phyloP scores from a whole-genome alignment of 2,113 vertebrate species.

The Daboia siamensis region DNA sequence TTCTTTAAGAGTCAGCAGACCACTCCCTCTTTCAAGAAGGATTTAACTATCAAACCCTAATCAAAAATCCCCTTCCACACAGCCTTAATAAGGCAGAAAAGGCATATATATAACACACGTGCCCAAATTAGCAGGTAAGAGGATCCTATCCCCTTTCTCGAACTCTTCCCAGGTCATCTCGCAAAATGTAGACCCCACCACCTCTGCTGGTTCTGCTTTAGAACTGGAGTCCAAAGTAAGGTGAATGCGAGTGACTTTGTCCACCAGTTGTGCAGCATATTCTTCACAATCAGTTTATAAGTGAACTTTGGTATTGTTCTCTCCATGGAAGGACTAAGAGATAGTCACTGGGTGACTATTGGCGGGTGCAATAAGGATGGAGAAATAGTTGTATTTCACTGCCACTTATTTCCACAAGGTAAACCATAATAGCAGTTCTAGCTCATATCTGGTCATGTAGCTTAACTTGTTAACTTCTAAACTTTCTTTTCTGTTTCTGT shows the following conservation, averaged over 20 bases:
- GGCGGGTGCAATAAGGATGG: neutral
- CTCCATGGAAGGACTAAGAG: too few species aligned
- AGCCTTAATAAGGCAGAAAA: too few species aligned
- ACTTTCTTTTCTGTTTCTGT: neutral
- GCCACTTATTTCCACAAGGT: neutral
- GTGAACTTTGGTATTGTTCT: neutral
- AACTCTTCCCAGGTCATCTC: too few species aligned
- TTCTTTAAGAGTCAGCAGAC: neutral
- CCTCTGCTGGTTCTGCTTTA: too few species aligned
- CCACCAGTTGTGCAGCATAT: neutral
- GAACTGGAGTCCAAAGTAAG: too few species aligned
- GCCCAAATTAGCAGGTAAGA: too few species aligned
- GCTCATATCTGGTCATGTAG: neutral
- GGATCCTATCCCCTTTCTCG: too few species aligned
- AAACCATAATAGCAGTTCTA: neutral
- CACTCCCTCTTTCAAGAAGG: neutral
- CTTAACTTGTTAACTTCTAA: neutral
- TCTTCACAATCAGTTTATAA: neutral
- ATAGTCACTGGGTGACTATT: neutral
- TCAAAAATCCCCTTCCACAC: too few species aligned
- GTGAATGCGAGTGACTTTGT: neutral
- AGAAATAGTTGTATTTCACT: neutral
- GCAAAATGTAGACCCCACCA: too few species aligned
- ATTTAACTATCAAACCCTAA: too few species aligned
- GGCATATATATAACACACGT: too few species aligned